phyloP scores from a whole-genome alignment of 2,888 invertebrate genomes.

The Drosophila suboccidentalis region DNA sequence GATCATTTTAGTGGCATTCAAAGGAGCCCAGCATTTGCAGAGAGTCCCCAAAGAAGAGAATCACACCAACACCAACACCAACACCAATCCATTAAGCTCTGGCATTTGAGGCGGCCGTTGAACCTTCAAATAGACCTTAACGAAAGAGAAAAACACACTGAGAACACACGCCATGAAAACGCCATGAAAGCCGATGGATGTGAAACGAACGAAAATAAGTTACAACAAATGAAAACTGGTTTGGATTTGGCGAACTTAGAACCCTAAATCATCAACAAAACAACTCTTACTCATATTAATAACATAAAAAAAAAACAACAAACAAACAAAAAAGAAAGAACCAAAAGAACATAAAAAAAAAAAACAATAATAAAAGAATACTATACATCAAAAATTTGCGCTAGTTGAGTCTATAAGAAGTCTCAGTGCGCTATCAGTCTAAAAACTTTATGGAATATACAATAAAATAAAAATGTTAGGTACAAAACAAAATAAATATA shows the following conservation, averaged over 20 bases:
- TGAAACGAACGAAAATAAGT: conserved; percentile 76
- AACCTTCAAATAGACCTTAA: conserved; percentile 76
- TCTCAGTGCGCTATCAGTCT: conserved; percentile 24
- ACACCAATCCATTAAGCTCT: conserved; percentile 64
- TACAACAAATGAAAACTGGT: conserved; percentile 78
- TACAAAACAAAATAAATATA: neutral
- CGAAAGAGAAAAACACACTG: conserved; percentile 62
- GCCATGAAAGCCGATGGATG: conserved; percentile 67
- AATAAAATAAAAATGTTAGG: neutral
- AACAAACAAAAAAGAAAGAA: conserved; percentile 37
- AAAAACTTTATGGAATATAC: no score
- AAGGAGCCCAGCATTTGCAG: conserved; percentile 62
- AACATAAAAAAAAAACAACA: conserved; percentile 54
- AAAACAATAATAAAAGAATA: conserved; percentile 43
- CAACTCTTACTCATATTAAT: conserved; percentile 78
- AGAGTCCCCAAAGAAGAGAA: conserved; percentile 23
- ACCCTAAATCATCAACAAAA: conserved; percentile 61
- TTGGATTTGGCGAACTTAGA: conserved; percentile 76
- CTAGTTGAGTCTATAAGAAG: conserved; percentile 41
- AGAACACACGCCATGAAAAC: conserved; percentile 51
- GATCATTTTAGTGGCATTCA: conserved; percentile 49
- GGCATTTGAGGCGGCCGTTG: conserved; percentile 72
- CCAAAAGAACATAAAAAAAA: conserved; percentile 3
- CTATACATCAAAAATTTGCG: conserved; percentile 49
- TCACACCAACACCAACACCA: conserved; percentile 40